phyloP scores from a whole-genome alignment of 2,797 vertebrate species.

The Coregonus sp. region DNA sequence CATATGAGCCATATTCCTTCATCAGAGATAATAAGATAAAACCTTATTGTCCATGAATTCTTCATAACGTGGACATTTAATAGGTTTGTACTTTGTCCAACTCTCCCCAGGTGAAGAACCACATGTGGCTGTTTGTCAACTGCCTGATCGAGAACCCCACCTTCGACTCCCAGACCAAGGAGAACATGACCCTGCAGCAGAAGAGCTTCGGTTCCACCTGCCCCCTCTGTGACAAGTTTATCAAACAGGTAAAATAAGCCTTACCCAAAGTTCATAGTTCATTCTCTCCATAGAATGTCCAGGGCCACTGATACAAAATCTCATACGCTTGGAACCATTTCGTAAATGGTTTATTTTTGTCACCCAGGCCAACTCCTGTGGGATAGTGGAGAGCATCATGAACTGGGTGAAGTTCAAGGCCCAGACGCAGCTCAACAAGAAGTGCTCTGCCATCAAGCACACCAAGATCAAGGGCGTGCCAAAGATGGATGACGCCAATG shows the following conservation, averaged over 20 bases:
- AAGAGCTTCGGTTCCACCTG: slow-evolving; percentile 95
- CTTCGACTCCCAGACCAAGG: slow-evolving; percentile 99
- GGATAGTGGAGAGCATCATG: slow-evolving; percentile 95
- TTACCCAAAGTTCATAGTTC: background rate
- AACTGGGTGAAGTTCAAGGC: slow-evolving; percentile 99
- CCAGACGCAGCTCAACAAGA: slow-evolving; percentile 93
- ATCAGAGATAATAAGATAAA: background rate
- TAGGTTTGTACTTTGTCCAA: background rate
- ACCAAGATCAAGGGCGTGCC: slow-evolving; percentile 96
- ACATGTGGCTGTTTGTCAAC: slow-evolving; percentile 97
- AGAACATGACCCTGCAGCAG: slow-evolving; percentile 97
- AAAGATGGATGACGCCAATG: slow-evolving; percentile 98
- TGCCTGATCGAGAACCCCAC: slow-evolving; percentile 95
- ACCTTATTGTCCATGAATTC: background rate
- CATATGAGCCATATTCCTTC: too few relatives aligned
- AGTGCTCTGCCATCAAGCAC: slow-evolving; percentile 95
- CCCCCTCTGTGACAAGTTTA: slow-evolving; percentile 87
- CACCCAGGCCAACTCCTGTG: slow-evolving; percentile 83
- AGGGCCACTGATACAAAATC: background rate
- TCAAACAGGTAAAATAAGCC: slow-evolving; percentile 85
- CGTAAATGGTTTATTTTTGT: background rate
- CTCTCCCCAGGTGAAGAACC: slow-evolving; percentile 90
- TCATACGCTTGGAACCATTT: background rate
- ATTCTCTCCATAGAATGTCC: background rate
- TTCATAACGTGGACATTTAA: background rate